Conservation (phyloP, 2,888 invertebrate species). For the Cotesia congregata region DNA sequence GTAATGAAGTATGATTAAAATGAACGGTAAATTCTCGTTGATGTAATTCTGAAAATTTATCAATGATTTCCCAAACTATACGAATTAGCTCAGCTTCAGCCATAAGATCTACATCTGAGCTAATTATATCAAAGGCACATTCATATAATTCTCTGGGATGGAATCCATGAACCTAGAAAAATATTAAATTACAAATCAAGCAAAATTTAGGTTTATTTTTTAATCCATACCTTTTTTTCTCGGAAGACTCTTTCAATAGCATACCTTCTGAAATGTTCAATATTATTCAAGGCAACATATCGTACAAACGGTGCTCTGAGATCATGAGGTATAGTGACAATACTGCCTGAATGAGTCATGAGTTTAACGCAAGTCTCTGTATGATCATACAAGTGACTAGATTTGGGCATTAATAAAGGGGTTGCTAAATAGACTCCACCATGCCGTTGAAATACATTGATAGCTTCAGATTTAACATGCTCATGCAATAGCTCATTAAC, state of each 20-base stretch:
- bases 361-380: constrained; percentile 79
- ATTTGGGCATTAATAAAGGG: constrained; percentile 85
- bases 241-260: constrained; percentile 89
- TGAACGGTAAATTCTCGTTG: constrained; percentile 79
- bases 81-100: constrained; percentile 89
- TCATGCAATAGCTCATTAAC: constrained; percentile 58
- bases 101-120: constrained; percentile 80
- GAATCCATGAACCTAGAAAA: constrained; percentile 74
- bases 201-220: constrained; percentile 2
- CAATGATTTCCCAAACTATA: constrained; percentile 82
- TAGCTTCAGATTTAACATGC: constrained; percentile 69
- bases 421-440: constrained; percentile 86
- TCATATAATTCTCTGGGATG: constrained; percentile 92
- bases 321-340: constrained; percentile 89
- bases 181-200: background rate
- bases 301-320: constrained; percentile 85
- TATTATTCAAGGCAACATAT: constrained; percentile 84
- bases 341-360: constrained; percentile 89
- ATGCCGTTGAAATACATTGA: constrained; percentile 79
- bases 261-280: constrained; percentile 85
- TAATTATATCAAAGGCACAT: constrained; percentile 94
- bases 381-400: constrained; percentile 71
- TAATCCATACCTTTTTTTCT: constrained; percentile 76
- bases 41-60: constrained; percentile 77
- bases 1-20: constrained; percentile 84